A percentile compares a stretch with the other conserved stretches of the same genome.
phyloP scores from a whole-genome alignment of 1,140 invertebrate species.

The Ceratoteleas bidentatus region DNA sequence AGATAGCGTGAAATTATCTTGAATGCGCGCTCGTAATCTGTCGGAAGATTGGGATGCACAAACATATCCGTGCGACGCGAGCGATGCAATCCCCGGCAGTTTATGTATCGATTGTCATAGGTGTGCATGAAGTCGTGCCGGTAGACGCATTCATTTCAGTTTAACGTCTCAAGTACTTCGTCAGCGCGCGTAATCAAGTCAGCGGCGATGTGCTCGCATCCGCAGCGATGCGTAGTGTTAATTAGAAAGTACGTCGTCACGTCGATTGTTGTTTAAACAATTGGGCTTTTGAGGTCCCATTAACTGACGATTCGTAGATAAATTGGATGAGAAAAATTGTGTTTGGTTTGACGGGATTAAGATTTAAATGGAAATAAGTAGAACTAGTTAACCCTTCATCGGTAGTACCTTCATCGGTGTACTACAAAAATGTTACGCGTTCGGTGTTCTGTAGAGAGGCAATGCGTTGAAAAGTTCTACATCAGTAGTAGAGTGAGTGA shows the following conservation, averaged over 20 bases:
- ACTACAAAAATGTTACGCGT: too few relatives aligned
- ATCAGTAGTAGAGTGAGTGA: too few relatives aligned
- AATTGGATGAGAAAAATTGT: too few relatives aligned
- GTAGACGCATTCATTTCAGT: constrained; percentile 11
- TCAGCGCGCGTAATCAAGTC: constrained; percentile 8
- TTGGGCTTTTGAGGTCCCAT: too few relatives aligned
- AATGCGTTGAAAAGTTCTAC: too few relatives aligned
- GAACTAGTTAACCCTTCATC: too few relatives aligned
- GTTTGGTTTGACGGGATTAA: too few relatives aligned
- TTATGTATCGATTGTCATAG: constrained; percentile 29
- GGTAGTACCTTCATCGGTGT: too few relatives aligned
- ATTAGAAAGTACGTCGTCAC: background rate
- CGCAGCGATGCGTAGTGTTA: background rate
- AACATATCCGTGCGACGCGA: constrained; percentile 4
- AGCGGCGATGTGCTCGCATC: background rate
- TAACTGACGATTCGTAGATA: too few relatives aligned
- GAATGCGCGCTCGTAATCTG: constrained; percentile 22
- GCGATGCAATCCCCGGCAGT: constrained; percentile 19
- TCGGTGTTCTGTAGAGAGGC: too few relatives aligned
- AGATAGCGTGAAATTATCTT: constrained; percentile 23
- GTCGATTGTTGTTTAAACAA: background rate
- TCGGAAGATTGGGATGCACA: constrained; percentile 10
- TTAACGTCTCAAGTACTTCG: constrained; percentile 11
- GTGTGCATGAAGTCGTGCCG: constrained; percentile 12
- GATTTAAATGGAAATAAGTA: too few relatives aligned